A percentile compares a stretch with the other conserved stretches of the same genome.
These are phyloP conservation scores for Achatina immaculata DNA, from an alignment of 1,140 invertebrate genomes.

Conservation along the genomic window DNA sequence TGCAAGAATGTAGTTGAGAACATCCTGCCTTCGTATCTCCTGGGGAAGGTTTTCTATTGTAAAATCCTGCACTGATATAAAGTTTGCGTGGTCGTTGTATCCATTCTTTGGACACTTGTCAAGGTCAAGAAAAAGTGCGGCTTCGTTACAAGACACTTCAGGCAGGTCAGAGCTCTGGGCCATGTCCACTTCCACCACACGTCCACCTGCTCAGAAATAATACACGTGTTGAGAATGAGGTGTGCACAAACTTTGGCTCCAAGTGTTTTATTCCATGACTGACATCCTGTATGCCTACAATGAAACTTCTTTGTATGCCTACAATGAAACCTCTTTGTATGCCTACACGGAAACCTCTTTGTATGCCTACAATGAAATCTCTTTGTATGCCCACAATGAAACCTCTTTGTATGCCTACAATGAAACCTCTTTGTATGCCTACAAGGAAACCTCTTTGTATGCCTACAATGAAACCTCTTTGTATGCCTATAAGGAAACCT, in stretches of 20 bases:
- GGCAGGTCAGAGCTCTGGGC: not conserved
- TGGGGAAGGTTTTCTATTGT: not conserved
- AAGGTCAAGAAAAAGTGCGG: not conserved
- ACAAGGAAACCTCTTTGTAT: too few species aligned
- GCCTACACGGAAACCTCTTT: not conserved
- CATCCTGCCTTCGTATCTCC: not conserved
- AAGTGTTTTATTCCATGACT: not conserved
- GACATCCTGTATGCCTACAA: not conserved
- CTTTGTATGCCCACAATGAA: not conserved
- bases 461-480: too few species aligned
- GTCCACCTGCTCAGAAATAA: not conserved
- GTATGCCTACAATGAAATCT: not conserved
- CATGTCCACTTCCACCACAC: not conserved
- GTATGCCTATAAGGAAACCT: too few species aligned
- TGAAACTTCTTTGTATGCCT: not conserved
- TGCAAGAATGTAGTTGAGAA: not conserved
- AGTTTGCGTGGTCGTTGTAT: slow-evolving; percentile 5
- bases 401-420: too few species aligned
- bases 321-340: not conserved
- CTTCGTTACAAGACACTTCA: not conserved
- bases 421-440: too few species aligned
- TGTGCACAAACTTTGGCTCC: too few species aligned
- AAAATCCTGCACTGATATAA: not conserved
- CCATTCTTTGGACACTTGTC: slow-evolving; percentile 1
- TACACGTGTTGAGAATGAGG: not conserved